These are phyloP conservation scores for Drosophila pseudoobscura DNA, from an alignment of 1,140 invertebrate genomes.

Conservation along the genomic window DNA sequence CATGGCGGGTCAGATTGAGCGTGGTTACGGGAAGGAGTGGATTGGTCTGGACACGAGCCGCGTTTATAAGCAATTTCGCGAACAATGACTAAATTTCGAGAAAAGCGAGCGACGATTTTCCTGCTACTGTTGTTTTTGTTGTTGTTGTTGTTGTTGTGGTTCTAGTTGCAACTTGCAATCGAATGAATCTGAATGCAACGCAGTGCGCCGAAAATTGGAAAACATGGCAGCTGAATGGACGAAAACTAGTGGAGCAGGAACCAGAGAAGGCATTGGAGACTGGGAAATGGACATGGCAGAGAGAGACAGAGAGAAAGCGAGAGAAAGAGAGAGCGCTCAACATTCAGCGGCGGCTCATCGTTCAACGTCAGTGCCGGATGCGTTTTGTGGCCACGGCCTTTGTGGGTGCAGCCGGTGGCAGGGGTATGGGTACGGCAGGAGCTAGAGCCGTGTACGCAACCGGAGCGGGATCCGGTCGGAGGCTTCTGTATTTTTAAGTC, in stretches of 20 bases:
- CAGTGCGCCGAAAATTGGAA: slow-evolving; percentile 72
- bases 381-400: slow-evolving; percentile 69
- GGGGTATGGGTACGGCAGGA: not conserved
- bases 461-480: slow-evolving; percentile 21
- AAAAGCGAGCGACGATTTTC: slow-evolving; percentile 29
- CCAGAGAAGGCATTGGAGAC: not conserved
- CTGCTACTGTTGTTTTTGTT: slow-evolving; percentile 14
- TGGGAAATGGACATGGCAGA: not conserved
- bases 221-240: slow-evolving; percentile 70
- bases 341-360: slow-evolving; percentile 59
- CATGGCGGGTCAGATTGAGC: slow-evolving; percentile 65
- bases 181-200: slow-evolving; percentile 67
- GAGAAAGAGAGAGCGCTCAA: slow-evolving; percentile 9
- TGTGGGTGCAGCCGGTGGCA: slow-evolving; percentile 46
- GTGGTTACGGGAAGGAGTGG: slow-evolving; percentile 15
- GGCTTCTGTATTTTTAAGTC: slow-evolving; percentile 80
- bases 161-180: slow-evolving; percentile 19
- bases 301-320: slow-evolving; percentile 7
- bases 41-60: slow-evolving; percentile 4
- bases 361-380: slow-evolving; percentile 71
- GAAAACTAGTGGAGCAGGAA: slow-evolving; percentile 4
- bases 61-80: slow-evolving; percentile 77
- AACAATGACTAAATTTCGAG: slow-evolving; percentile 77
- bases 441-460: not conserved
- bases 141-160: slow-evolving; percentile 10